Evolutionary conservation across 2,888 invertebrate species (phyloP).

Genomic region (Therioaphis trifolii): DNA sequence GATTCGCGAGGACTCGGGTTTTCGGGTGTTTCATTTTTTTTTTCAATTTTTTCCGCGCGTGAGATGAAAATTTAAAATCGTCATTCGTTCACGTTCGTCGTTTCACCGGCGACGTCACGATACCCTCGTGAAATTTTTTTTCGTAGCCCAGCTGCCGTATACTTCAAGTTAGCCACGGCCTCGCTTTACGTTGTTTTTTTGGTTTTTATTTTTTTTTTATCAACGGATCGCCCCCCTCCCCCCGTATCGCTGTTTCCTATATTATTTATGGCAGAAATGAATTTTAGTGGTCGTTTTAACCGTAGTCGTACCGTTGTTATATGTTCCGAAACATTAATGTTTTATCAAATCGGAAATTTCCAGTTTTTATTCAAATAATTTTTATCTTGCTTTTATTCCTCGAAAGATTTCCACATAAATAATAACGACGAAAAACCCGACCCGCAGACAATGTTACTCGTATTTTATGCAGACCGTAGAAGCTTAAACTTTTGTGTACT

Average conservation of each 20-base stretch:
- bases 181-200: constrained; percentile 15
- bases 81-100: no score
- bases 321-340: background rate
- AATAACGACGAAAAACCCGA: background rate
- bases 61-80: no score
- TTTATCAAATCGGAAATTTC: background rate
- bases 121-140: no score
- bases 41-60: background rate
- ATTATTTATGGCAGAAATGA: no score
- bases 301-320: background rate
- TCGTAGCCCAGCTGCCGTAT: no score
- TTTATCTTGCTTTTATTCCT: background rate
- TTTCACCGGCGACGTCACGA: no score
- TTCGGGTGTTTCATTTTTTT: background rate
- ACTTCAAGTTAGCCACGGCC: no score
- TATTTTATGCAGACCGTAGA: background rate
- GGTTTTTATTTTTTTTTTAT: background rate
- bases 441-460: background rate
- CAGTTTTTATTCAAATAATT: constrained; percentile 29
- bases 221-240: no score
- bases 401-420: constrained; percentile 18
- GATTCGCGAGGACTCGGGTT: background rate
- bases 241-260: no score
- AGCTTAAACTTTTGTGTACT: constrained; percentile 30
- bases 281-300: background rate